phyloP scores from a whole-genome alignment of 2,797 vertebrate species.

The Sebastes diaconus region DNA sequence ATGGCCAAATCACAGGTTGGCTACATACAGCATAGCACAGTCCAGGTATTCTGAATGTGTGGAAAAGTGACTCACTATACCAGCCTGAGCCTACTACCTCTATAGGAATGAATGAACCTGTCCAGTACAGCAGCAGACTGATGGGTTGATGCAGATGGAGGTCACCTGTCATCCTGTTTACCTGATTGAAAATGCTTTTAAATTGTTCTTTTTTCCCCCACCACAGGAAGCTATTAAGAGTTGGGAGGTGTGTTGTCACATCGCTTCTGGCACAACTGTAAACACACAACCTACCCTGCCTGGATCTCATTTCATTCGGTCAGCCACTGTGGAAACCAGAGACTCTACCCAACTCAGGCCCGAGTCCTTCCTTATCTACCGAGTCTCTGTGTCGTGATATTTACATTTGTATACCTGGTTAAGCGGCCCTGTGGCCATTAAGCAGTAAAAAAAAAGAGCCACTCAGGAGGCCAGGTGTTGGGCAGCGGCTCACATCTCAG shows the following conservation, averaged over 20 bases:
- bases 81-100: not conserved
- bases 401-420: slow-evolving; percentile 42
- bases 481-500: slow-evolving; percentile 30
- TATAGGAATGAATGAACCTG: not conserved
- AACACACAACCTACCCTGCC: slow-evolving; percentile 21
- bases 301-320: slow-evolving; percentile 55
- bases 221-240: slow-evolving; percentile 31
- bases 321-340: slow-evolving; percentile 41
- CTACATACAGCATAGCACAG: not conserved
- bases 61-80: not conserved
- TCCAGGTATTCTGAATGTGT: not conserved
- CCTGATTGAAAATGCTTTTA: slow-evolving; percentile 14
- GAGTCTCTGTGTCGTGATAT: slow-evolving; percentile 27
- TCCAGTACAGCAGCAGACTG: not conserved
- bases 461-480: slow-evolving; percentile 45
- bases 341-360: not conserved
- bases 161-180: slow-evolving; percentile 26
- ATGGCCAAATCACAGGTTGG: not conserved
- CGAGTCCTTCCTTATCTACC: slow-evolving; percentile 15
- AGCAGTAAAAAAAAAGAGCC: not conserved
- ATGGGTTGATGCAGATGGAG: not conserved
- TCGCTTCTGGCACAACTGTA: slow-evolving; percentile 43
- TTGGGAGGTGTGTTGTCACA: slow-evolving; percentile 8
- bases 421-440: slow-evolving; percentile 55
- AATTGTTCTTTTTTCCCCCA: not conserved